Conservation (phyloP, 2,888 invertebrate genomes). For the Nomada fucata region DNA sequence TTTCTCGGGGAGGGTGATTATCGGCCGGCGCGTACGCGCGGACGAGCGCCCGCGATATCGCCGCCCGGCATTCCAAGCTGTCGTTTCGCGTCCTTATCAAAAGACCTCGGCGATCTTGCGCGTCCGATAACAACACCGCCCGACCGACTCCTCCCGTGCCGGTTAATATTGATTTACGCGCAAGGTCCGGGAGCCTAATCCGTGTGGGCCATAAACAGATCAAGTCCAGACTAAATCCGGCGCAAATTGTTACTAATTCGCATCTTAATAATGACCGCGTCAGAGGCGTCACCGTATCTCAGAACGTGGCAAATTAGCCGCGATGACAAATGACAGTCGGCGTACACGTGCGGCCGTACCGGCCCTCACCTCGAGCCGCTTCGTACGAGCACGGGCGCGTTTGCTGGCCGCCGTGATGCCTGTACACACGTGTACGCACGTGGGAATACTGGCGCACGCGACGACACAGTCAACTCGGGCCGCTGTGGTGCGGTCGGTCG, state of each 20-base stretch:
- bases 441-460: constrained; percentile 41
- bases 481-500: constrained; percentile 54
- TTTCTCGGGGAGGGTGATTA: not conserved
- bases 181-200: constrained; percentile 81
- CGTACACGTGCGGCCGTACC: constrained; percentile 69
- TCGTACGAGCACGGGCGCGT: constrained; percentile 42
- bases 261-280: constrained; percentile 84
- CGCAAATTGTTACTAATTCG: constrained; percentile 85
- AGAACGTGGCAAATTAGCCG: constrained; percentile 84
- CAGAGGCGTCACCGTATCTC: constrained; percentile 84
- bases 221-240: constrained; percentile 83
- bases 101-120: constrained; percentile 51
- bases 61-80: not conserved
- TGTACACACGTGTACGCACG: constrained; percentile 49
- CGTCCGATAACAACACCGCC: constrained; percentile 64
- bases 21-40: no score
- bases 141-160: constrained; percentile 67
- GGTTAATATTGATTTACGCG: constrained; percentile 83
- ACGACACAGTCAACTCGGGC: constrained; percentile 20
- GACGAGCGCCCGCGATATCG: not conserved
- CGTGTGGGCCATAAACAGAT: constrained; percentile 83
- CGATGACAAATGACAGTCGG: constrained; percentile 83
- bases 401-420: constrained; percentile 44
- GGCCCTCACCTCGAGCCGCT: constrained; percentile 53
- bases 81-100: constrained; percentile 52